These are phyloP conservation scores for Tribolium freemani DNA, from an alignment of 2,888 invertebrate species.

Conservation along the genomic window DNA sequence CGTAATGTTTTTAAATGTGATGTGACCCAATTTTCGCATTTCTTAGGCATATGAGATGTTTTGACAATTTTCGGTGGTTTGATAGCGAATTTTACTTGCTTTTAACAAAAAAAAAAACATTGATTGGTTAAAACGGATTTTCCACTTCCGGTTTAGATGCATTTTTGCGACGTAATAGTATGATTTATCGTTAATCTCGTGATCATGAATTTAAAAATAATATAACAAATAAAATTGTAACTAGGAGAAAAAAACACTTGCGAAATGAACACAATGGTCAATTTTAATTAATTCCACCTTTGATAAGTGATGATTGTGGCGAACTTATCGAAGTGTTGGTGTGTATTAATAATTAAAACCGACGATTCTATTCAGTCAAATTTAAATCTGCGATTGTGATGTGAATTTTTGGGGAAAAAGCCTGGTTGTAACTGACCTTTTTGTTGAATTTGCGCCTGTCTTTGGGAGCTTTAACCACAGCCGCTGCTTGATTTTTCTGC, in stretches of 20 bases:
- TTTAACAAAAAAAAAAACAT: neutral
- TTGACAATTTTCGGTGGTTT: neutral
- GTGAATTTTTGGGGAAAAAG: neutral
- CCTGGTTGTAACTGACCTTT: conserved; percentile 63
- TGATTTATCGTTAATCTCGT: conserved; percentile 32
- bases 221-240: conserved; percentile 2
- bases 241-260: neutral
- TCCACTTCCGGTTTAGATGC: conserved; percentile 24
- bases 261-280: conserved; percentile 2
- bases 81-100: neutral
- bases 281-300: neutral
- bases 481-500: conserved; percentile 34
- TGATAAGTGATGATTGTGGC: conserved; percentile 4
- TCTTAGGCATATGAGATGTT: conserved; percentile 9
- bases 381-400: neutral
- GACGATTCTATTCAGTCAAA: neutral
- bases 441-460: conserved; percentile 71
- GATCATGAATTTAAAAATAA: conserved; percentile 22
- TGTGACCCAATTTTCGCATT: conserved; percentile 10
- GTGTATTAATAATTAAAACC: neutral
- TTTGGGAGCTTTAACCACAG: conserved; percentile 60
- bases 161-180: conserved; percentile 17
- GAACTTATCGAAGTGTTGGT: conserved; percentile 10
- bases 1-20: conserved; percentile 13
- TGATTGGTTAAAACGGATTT: conserved; percentile 24